phyloP scores from a whole-genome alignment of 64 coral and sea anemone genomes.

The Dendrophyllia cribrosa region DNA sequence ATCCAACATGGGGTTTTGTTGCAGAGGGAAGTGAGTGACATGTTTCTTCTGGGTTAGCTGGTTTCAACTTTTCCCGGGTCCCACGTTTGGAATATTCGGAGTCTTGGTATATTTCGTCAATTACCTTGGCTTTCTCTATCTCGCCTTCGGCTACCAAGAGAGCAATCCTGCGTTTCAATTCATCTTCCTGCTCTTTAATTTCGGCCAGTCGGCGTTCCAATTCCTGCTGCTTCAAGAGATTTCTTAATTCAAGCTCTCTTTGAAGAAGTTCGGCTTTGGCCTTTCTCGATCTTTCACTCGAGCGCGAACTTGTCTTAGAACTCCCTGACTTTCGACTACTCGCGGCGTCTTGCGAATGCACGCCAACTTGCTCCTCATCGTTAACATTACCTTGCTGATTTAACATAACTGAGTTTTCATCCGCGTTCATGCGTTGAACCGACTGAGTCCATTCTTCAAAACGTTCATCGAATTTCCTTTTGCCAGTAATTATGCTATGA shows the following conservation, averaged over 20 bases:
- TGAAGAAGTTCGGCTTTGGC: conserved; percentile 14
- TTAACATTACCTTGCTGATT: too few relatives aligned
- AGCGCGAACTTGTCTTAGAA: not conserved
- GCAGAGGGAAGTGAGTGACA: not conserved
- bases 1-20: not conserved
- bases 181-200: not conserved
- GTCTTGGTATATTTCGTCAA: not conserved
- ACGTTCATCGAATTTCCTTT: not conserved
- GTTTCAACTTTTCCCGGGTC: not conserved
- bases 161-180: conserved; percentile 2
- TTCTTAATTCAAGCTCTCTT: not conserved
- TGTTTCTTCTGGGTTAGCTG: not conserved
- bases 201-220: not conserved
- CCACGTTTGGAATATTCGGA: not conserved
- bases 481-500: not conserved
- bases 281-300: conserved; percentile 1
- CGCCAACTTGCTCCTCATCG: too few relatives aligned
- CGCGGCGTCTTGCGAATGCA: too few relatives aligned
- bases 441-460: too few relatives aligned
- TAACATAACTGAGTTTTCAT: too few relatives aligned
- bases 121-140: conserved; percentile 1
- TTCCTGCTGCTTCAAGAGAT: not conserved
- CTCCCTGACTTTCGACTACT: too few relatives aligned
- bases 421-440: too few relatives aligned
- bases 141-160: not conserved